Base-by-base conservation (phyloP, 2,113 vertebrate genomes). In the Leptobrachium ailaonicum region DNA sequence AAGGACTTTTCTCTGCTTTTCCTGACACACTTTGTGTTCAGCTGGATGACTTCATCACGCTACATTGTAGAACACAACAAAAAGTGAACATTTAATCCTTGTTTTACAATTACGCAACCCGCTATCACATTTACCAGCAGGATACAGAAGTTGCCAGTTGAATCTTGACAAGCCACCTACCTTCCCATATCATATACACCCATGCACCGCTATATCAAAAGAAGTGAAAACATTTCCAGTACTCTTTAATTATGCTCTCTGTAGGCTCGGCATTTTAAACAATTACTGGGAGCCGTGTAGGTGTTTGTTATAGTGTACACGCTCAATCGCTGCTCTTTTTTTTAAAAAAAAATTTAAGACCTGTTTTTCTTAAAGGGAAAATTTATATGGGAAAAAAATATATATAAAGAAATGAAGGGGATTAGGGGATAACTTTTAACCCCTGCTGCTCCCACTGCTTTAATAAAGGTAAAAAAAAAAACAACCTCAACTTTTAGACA, bases 201-300 rank as follows among this genome's bases (percentile, higher is more conserved):
- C 71, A 58, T 74, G 78, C 71, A 56, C 63, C 41, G 78, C 54
- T 74, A 71, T 73, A 68, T 80, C 47, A 80, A 80, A 67, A 53
- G 56, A 80, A 67, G 41, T 32, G 70, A 74, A 80, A 80, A 80
- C 78, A 80, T 80, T 80, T 53, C 71, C 78, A 74, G 42, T 74
- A 80, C 78, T 73, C 78, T 80, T 80, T 74, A 80, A 80, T 80
- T 80, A 80, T 74, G 71, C 54, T 73, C 68, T 73, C 71, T 67
- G 78, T 44, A 73, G 78, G 78, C 63, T 32, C 78, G 74, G 78
- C 78, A 58, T 80, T 66, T 80, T 74, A 80, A 80, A 74, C 71
- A 80, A 73, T 80, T 80, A 80, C 78, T 45, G 63, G 13, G 71
- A 58, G 50, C 8, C 60, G 71, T 80, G 78, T 80, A 73, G 71